Evolutionary conservation across 2,888 invertebrate genomes (phyloP).

Genomic region (Leucozona laternaria): DNA sequence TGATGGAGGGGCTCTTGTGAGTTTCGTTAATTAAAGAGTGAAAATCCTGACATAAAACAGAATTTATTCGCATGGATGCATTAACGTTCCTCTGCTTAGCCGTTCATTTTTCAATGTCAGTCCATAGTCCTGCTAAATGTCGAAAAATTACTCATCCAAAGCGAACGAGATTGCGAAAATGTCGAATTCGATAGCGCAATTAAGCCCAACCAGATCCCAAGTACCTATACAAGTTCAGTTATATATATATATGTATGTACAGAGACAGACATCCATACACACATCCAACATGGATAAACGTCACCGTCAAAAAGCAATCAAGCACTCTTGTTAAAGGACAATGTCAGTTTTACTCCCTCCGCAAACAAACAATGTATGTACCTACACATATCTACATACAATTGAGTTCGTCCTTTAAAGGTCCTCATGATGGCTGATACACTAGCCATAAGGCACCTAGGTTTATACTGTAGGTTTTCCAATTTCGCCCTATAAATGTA

Average conservation of each 20-base stretch:
- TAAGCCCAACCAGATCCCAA: conserved; percentile 52
- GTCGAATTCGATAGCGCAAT: conserved; percentile 75
- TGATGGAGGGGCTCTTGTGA: conserved; percentile 21
- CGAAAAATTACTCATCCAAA: conserved; percentile 73
- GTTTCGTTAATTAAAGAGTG: conserved; percentile 59
- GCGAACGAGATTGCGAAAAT: conserved; percentile 72
- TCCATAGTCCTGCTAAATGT: conserved; percentile 64
- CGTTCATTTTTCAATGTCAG: conserved; percentile 69
- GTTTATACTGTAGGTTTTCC: conserved; percentile 27
- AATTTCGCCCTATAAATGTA: conserved; percentile 59
- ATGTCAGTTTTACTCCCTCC: conserved; percentile 65
- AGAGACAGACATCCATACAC: background rate
- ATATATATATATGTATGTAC: background rate
- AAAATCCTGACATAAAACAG: conserved; percentile 58
- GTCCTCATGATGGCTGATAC: conserved; percentile 17
- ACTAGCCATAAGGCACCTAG: conserved; percentile 6
- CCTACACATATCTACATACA: background rate
- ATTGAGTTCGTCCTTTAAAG: conserved; percentile 28
- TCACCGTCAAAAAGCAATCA: conserved; percentile 74
- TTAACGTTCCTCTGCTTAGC: conserved; percentile 49
- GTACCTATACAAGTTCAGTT: conserved; percentile 7
- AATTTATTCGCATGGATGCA: conserved; percentile 52
- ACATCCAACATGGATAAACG: conserved; percentile 66
- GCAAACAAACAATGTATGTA: conserved; percentile 49
- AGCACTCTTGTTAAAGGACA: conserved; percentile 72